Evolutionary conservation across 2,888 invertebrate species (phyloP), one percentile per base, ranked within the genome.

Genomic region (Mythimna pallens): DNA sequence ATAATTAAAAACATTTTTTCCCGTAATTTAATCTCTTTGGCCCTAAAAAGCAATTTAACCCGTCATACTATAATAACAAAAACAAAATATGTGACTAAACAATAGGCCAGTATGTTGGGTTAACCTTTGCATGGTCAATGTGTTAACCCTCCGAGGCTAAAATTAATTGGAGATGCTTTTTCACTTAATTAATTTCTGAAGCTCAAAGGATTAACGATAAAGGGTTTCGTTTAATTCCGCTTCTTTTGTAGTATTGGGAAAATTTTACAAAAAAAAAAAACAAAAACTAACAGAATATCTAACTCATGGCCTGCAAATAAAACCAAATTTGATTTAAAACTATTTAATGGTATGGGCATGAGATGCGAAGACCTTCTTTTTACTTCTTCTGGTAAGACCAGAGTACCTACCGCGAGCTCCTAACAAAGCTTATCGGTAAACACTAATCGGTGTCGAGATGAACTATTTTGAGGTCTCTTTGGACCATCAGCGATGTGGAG

Each of bases 11-110:
- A 63, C 30, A 61, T 40, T 67, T 80, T 77, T 73, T 82, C 10
- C 65, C 10, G 47, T 63, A 70, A 54, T 67, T 25, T 67, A 82
- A 80, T 76, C 55, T 34, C 40, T 30, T 22, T 34, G 40, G 54
- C 59, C 72, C 61, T 22, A 76, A 69, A 78, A 76, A 78, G 78
- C 58, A 83, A 85, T 85, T 76, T 65, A 54, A 69, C 65, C 76
- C 75, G 63, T 78, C 71, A 65, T 62, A 70, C 22, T 73, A 34
- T 74, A 68, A 81, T 76, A 73, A 70, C 68, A 76, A 80, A 76
- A 76, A 81, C 81, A 78, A 68, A 73, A 73, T 61, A 65, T 71
- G 68, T 63, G 36, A 59, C 54, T 40, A 59, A 47, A 75, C 83
- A 70, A 73, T 58, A 54, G 63, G n/a, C 54, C 63, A 58, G 75